Conservation (phyloP, 2,797 vertebrate species). For the Apodemus agrarius region DNA sequence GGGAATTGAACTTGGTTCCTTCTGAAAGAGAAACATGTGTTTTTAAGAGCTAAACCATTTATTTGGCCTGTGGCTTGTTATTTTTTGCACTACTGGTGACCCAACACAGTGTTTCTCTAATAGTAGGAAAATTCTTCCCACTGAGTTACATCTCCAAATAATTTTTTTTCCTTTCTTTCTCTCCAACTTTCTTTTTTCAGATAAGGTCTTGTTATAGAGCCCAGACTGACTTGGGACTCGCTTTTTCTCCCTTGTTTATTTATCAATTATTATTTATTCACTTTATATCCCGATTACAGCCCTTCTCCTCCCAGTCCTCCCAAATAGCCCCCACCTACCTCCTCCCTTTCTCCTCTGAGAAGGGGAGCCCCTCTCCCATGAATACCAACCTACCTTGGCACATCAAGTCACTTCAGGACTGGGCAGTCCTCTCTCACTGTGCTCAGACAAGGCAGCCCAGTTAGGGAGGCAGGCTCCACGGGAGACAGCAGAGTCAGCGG, state of each 20-base stretch:
- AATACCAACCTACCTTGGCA: background rate
- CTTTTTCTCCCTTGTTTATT: no score
- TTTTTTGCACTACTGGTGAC: background rate
- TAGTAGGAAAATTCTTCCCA: background rate
- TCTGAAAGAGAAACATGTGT: background rate
- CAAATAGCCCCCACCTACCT: background rate
- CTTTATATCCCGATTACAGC: background rate
- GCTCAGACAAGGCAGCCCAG: background rate
- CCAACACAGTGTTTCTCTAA: background rate
- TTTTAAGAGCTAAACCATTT: background rate
- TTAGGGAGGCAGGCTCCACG: background rate
- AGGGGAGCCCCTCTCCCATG: background rate
- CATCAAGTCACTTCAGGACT: background rate
- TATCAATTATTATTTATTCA: background rate
- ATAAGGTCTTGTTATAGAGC: background rate
- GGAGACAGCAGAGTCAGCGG: background rate
- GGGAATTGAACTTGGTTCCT: background rate
- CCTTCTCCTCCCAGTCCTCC: background rate
- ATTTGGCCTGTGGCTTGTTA: background rate
- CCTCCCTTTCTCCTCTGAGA: no score
- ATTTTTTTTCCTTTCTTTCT: background rate
- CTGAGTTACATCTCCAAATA: background rate
- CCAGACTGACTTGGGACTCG: background rate
- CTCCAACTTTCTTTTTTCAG: background rate
- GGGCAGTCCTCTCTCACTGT: no score